phyloP scores from a whole-genome alignment of 2,888 invertebrate species.

The Nineta flava region DNA sequence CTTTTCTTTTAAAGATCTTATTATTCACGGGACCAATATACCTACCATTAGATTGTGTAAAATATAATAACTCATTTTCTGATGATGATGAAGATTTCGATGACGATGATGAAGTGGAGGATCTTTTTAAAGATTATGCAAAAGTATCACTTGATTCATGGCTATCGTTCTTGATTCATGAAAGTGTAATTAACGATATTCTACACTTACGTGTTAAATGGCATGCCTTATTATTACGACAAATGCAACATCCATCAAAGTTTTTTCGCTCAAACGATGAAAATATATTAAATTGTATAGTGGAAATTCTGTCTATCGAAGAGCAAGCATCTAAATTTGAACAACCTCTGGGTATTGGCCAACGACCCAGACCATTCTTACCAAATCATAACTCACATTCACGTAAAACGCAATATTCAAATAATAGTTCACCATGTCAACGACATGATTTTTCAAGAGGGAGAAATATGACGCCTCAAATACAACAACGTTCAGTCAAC shows the following conservation, averaged over 20 bases:
- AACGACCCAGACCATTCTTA: not conserved
- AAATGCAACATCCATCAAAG: not conserved
- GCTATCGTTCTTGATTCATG: not conserved
- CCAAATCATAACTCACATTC: not conserved
- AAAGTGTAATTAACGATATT: not conserved
- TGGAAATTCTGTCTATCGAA: not conserved
- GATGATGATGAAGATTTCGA: constrained; percentile 1
- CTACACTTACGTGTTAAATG: not conserved
- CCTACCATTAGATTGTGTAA: not conserved
- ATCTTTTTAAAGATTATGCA: not conserved
- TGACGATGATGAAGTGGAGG: not conserved
- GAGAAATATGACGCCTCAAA: not conserved
- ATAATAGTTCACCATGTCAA: too few relatives aligned
- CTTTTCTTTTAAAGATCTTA: not conserved
- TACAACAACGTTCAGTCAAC: not conserved
- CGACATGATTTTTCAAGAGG: too few relatives aligned
- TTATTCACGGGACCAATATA: not conserved
- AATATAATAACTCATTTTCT: not conserved
- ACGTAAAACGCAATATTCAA: not conserved
- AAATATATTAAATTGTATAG: not conserved
- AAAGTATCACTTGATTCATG: not conserved
- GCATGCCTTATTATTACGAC: not conserved
- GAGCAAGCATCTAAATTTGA: not conserved
- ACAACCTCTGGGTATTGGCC: constrained; percentile 1
- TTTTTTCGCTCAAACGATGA: not conserved